Evolutionary conservation across 2,888 invertebrate genomes (phyloP).

Genomic region (Acrobasis repandana): DNA sequence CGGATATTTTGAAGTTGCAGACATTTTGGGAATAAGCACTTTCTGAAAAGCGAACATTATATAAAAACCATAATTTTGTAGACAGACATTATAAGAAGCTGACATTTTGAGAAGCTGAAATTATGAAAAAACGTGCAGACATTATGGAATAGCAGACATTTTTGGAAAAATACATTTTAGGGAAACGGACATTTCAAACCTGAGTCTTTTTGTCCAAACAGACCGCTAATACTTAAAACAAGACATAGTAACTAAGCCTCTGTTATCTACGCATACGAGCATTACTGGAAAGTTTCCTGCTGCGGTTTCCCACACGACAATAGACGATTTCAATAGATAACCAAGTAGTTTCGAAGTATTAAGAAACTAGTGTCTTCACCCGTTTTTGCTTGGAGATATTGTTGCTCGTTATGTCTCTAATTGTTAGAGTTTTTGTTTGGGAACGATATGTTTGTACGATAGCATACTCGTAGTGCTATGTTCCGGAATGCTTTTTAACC

Average conservation of each 20-base stretch:
- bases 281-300: slow-evolving; percentile 24
- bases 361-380: slow-evolving; percentile 26
- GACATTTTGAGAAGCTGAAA: too few species aligned
- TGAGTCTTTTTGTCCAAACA: too few species aligned
- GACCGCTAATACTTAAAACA: neutral
- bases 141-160: too few species aligned
- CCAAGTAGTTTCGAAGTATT: slow-evolving; percentile 18
- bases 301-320: slow-evolving; percentile 23
- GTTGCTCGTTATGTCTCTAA: slow-evolving; percentile 22
- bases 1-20: too few species aligned
- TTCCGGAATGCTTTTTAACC: neutral
- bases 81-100: too few species aligned
- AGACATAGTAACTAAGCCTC: slow-evolving; percentile 34
- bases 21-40: too few species aligned
- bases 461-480: neutral
- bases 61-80: too few species aligned
- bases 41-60: too few species aligned
- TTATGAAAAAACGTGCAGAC: too few species aligned
- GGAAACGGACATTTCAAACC: too few species aligned
- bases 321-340: slow-evolving; percentile 23
- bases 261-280: slow-evolving; percentile 33
- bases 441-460: neutral
- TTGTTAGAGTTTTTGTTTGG: slow-evolving; percentile 11
- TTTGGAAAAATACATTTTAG: too few species aligned
- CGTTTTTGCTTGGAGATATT: slow-evolving; percentile 25